A percentile compares a stretch with the other conserved stretches of the same genome.
Conservation (phyloP, 2,797 vertebrate species). For the Dallia pectoralis region DNA sequence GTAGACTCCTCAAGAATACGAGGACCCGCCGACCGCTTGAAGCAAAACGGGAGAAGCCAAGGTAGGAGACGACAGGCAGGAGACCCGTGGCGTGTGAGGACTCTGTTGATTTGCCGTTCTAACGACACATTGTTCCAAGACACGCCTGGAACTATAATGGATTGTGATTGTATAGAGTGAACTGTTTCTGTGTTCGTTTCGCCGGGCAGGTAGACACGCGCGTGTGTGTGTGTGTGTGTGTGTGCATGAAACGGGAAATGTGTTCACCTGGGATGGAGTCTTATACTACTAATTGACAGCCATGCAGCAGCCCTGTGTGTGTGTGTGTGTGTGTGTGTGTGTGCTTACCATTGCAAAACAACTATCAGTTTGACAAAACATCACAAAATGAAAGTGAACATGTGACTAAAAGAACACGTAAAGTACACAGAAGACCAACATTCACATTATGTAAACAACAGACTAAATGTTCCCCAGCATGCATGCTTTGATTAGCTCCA, state of each 20-base stretch:
- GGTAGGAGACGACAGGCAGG: neutral
- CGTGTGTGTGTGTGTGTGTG: no score
- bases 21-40: neutral
- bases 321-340: neutral
- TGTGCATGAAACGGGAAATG: no score
- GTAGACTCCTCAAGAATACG: neutral
- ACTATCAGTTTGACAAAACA: neutral
- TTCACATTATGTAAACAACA: no score
- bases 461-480: constrained; percentile 22
- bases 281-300: no score
- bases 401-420: no score
- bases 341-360: no score
- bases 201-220: no score
- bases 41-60: neutral
- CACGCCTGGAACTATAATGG: neutral
- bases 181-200: neutral
- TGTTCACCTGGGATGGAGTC: no score
- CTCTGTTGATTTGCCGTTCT: neutral
- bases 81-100: neutral
- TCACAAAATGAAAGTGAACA: no score
- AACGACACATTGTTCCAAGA: neutral
- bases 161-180: neutral
- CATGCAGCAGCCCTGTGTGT: neutral
- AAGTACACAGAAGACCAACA: no score
- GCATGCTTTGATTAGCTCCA: neutral